Evolutionary conservation across 1,140 invertebrate genomes (phyloP), one percentile per base, ranked within the genome.

Genomic region (Scaptomyza hsui): DNA sequence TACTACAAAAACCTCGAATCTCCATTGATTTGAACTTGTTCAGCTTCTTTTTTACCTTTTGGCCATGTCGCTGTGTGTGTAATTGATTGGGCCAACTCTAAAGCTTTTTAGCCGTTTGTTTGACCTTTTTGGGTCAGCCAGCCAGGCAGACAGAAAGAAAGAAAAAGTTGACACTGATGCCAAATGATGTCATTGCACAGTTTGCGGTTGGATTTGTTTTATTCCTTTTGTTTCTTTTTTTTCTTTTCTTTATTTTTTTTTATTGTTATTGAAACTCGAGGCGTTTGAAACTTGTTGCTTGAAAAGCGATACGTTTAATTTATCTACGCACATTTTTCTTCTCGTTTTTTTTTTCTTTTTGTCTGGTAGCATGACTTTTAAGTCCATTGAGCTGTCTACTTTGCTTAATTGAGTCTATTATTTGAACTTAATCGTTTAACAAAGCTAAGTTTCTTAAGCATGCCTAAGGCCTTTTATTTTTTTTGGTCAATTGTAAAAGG

Each of bases 381-480:
- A 59, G 48, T 67, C 80, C 49, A 83, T 83, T 83, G 80, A 83
- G 76, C 70, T 80, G 80, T 83, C 80, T 86, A 80, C 76, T 80
- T 85, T 85, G 76, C 60, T 83, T 83, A 83, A 83, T 83, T 83
- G 81, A 72, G 63, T 76, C 68, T 59, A 83, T 83, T 83, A 86
- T 83, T 80, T 76, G 68, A 51, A 52, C 53, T 80, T 85, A 83
- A 83, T 85, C 80, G 80, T 44, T 56, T 42, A 72, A 83, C 80
- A 83, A 76, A 70, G 68, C 59, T 35, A 29, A 7, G 37, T 12
- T 21, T 42, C 37, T 57, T 15, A 45, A 57, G 74, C 59, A 60
- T 75, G 72, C 73, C 12, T 29, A n/a, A 9, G 13, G 32, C 57
- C 44, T 21, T 29, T 45, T 41, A 39, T 41, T 69, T 67, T 61